These are phyloP conservation scores for Phylloscopus trochiloides DNA, from an alignment of 2,113 vertebrate species.

Conservation along the genomic window DNA sequence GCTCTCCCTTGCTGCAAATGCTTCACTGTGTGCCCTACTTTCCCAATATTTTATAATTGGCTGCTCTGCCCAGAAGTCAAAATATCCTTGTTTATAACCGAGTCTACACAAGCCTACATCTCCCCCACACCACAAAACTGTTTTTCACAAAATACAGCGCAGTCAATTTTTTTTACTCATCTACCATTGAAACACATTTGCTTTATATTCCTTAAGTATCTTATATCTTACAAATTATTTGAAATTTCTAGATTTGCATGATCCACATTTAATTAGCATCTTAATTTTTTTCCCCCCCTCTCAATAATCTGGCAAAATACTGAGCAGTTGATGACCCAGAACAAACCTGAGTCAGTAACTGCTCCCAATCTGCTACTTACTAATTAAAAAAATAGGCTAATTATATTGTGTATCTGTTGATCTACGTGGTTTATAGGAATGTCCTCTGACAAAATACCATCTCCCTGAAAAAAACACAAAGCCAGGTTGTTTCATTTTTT, in stretches of 20 bases:
- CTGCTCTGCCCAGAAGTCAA: background rate
- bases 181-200: background rate
- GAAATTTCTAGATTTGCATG: background rate
- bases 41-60: background rate
- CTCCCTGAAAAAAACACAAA: background rate
- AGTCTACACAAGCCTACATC: background rate
- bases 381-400: background rate
- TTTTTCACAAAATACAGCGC: background rate
- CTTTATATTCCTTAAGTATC: background rate
- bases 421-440: background rate
- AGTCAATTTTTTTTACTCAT: background rate
- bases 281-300: background rate
- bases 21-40: background rate
- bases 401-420: background rate
- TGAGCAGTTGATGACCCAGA: background rate
- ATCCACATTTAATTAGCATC: background rate
- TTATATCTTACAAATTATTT: background rate
- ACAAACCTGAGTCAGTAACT: background rate
- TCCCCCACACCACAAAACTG: background rate
- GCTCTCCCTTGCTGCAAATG: background rate
- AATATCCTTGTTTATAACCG: background rate
- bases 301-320: background rate
- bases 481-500: background rate
- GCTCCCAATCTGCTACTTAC: background rate
- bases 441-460: background rate